Base-by-base conservation (phyloP, 2,888 invertebrate genomes). In the Lottia gigantea region DNA sequence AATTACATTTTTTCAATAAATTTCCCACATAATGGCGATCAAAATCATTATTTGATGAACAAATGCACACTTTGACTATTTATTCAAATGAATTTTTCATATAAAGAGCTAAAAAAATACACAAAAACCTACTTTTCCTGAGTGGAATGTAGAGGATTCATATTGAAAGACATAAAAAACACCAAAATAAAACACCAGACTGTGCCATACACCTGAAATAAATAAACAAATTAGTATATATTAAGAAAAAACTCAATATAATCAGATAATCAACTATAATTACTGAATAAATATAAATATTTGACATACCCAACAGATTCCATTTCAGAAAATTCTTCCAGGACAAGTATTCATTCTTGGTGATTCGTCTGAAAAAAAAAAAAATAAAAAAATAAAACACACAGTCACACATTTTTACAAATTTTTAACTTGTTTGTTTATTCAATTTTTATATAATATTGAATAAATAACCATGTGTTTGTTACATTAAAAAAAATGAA, bases 341-440 rank as follows among this genome's bases (percentile, higher is more conserved):
- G 0, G 92, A 91, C 85, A 95, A 90, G 61, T 92, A 90, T 70
- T 90, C 90, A 89, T 95, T 94, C 70, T 74, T 80, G 16, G 76
- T 73, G 31, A 83, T 81, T 74, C 76, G 79, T 80, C 88, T 88
- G 83, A 70, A 85, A 83, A 46, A 67, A 68, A 74, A 75, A 66
- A 73, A 71, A 23, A 61, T 14, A 63, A 19, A 61, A 61, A 14
- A 11, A 40, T 40, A 11, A 40, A 8, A 40, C 7, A 40, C 11
- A 40, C 40, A 40, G 40, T 11, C 7, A 40, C 1, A 40, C 1
- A 40, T 40, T 40, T 6, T 31, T 31, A 2, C 31, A 31, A 31
- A 31, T 31, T 31, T 31, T 31, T 6, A 4, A 31, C 31, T 31
- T 4, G 31, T 6, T 2, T 31, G 31, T 31, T 31, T n/a, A n/a